These are phyloP conservation scores for Leptoclinus maculatus DNA, from an alignment of 2,797 vertebrate genomes.

Conservation along the genomic window DNA sequence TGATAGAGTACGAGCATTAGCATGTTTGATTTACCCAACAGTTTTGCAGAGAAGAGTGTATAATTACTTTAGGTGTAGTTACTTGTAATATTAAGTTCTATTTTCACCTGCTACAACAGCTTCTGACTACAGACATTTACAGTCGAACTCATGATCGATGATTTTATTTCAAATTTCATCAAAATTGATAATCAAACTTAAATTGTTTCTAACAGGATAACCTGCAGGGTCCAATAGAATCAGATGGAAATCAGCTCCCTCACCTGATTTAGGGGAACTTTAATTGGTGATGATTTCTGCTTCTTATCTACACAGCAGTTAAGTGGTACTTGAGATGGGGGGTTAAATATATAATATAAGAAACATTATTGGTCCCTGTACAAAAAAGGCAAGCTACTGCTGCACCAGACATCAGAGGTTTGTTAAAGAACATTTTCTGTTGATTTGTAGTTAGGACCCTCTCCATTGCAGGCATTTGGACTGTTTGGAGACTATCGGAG, in stretches of 20 bases:
- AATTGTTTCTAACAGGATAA: not conserved
- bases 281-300: not conserved
- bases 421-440: too few species aligned
- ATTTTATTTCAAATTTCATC: not conserved
- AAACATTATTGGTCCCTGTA: not conserved
- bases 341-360: too few species aligned
- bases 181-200: not conserved
- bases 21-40: not conserved
- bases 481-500: too few species aligned
- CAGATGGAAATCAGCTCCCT: too few species aligned
- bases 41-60: not conserved
- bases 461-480: too few species aligned
- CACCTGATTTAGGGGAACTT: too few species aligned
- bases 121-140: not conserved
- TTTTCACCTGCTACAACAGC: not conserved
- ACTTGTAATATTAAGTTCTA: not conserved
- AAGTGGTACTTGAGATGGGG: not conserved
- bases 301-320: not conserved
- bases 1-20: not conserved
- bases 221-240: too few species aligned
- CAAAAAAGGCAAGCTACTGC: not conserved
- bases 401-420: not conserved
- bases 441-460: too few species aligned
- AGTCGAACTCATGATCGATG: too few species aligned
- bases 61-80: not conserved